A percentile compares a stretch with the other conserved stretches of the same genome.
These are phyloP conservation scores for Philopedon plagiatum DNA, from an alignment of 2,888 invertebrate genomes.

Conservation along the genomic window DNA sequence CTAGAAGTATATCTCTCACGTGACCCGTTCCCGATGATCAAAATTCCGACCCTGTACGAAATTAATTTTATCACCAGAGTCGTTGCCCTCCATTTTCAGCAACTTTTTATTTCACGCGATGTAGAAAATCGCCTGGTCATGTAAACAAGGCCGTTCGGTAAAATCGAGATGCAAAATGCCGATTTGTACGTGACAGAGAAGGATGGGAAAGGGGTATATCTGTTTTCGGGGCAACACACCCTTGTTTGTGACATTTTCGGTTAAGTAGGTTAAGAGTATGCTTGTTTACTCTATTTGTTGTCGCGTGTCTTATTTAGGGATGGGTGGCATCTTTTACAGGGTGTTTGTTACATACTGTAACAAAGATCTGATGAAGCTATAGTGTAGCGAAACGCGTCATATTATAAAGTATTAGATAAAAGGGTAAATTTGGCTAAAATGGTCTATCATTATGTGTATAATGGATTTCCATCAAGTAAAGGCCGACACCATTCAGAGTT, in stretches of 20 bases:
- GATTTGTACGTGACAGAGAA: not conserved
- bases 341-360: too few relatives aligned
- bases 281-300: not conserved
- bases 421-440: too few relatives aligned
- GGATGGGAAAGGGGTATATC: not conserved
- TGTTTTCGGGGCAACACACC: conserved; percentile 8
- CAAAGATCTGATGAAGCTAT: too few relatives aligned
- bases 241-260: conserved; percentile 4
- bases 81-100: conserved; percentile 38
- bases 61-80: conserved; percentile 31
- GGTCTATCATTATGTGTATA: too few relatives aligned
- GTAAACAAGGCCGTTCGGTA: conserved; percentile 31
- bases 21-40: not conserved
- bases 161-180: not conserved
- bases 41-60: not conserved
- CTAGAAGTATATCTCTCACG: too few relatives aligned
- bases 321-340: not conserved
- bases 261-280: conserved; percentile 4
- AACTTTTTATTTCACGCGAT: conserved; percentile 13
- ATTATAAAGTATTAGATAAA: too few relatives aligned
- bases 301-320: not conserved
- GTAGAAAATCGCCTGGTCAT: conserved; percentile 29
- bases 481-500: too few relatives aligned
- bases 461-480: too few relatives aligned
- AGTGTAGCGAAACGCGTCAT: too few relatives aligned